Evolutionary conservation across 2,113 vertebrate genomes (phyloP).

Genomic region (Tor tambroides): DNA sequence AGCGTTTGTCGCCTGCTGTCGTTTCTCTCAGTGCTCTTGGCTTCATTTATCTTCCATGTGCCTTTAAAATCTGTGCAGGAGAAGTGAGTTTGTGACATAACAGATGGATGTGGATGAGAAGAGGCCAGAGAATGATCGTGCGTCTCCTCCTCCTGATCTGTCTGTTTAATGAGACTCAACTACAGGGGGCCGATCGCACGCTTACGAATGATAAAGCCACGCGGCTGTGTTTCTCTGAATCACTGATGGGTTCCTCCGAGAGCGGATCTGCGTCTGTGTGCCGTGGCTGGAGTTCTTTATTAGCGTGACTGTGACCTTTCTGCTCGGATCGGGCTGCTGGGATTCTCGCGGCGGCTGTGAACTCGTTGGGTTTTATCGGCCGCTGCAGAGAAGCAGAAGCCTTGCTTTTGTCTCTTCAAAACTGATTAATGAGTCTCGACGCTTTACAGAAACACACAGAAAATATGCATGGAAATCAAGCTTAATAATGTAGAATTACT

Average conservation of each 20-base stretch:
- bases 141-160: slow-evolving; percentile 19
- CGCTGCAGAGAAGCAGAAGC: slow-evolving; percentile 1
- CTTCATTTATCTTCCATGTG: slow-evolving; percentile 4
- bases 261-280: not conserved
- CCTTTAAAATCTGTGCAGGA: slow-evolving; percentile 35
- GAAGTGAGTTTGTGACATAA: slow-evolving; percentile 41
- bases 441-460: slow-evolving; percentile 39
- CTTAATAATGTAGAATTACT: slow-evolving; percentile 42
- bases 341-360: not conserved
- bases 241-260: not conserved
- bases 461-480: slow-evolving; percentile 31
- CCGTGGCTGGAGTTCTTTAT: slow-evolving; percentile 24
- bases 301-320: slow-evolving; percentile 56
- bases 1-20: not conserved
- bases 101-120: slow-evolving; percentile 43
- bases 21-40: not conserved
- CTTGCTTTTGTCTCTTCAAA: slow-evolving; percentile 20
- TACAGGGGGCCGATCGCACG: not conserved
- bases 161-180: slow-evolving; percentile 45
- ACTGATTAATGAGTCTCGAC: slow-evolving; percentile 48
- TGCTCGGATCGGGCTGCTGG: slow-evolving; percentile 7
- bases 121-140: slow-evolving; percentile 35
- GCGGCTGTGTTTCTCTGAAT: slow-evolving; percentile 4
- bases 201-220: not conserved
- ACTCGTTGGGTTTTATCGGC: slow-evolving; percentile 14